Evolutionary conservation across 2,888 invertebrate species (phyloP).

Genomic region (Empis stercorea): DNA sequence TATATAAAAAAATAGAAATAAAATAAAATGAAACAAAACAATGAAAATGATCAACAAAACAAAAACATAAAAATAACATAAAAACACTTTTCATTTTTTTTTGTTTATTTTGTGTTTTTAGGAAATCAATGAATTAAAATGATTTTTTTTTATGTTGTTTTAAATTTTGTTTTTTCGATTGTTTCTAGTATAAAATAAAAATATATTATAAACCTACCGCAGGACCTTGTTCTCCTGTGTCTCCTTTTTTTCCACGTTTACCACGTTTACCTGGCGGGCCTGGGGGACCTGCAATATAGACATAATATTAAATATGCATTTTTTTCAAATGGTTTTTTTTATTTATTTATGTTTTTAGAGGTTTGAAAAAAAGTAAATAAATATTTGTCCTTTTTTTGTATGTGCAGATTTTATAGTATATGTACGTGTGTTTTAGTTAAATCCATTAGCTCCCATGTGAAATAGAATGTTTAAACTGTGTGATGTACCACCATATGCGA

Average conservation of each 20-base stretch:
- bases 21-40: not conserved
- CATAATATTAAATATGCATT: too few relatives aligned
- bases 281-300: slow-evolving; percentile 50
- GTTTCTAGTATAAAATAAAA: not conserved
- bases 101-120: too few relatives aligned
- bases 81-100: slow-evolving; percentile 3
- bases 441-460: too few relatives aligned
- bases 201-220: slow-evolving; percentile 51
- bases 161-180: not conserved
- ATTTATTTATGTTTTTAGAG: too few relatives aligned
- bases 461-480: too few relatives aligned
- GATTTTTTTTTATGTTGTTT: not conserved
- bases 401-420: too few relatives aligned
- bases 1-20: not conserved
- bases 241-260: slow-evolving; percentile 81
- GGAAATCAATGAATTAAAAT: not conserved
- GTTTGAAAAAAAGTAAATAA: too few relatives aligned
- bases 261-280: slow-evolving; percentile 80
- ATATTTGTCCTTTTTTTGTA: too few relatives aligned
- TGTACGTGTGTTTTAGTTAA: too few relatives aligned
- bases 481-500: too few relatives aligned
- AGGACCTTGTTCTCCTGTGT: slow-evolving; percentile 65
- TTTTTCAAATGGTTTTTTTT: too few relatives aligned
- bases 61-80: not conserved
- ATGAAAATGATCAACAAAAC: too few relatives aligned